Evolutionary conservation across 2,888 invertebrate species (phyloP).

Genomic region (Calliopum simillimum): DNA sequence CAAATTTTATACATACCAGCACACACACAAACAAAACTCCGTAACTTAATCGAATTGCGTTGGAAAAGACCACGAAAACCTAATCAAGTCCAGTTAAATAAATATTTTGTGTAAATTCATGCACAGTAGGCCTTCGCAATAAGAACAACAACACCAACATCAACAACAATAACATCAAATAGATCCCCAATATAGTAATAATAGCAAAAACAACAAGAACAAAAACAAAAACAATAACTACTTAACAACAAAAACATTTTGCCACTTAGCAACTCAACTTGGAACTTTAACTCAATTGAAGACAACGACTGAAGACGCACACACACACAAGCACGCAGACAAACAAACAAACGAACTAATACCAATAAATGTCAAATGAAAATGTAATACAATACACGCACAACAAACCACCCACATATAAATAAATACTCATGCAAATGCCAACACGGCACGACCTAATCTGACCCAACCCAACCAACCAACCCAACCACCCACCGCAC

Average conservation of each 20-base stretch:
- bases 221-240: not conserved
- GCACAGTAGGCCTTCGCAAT: not conserved
- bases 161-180: not conserved
- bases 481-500: constrained; percentile 42
- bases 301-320: constrained; percentile 1
- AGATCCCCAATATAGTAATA: not conserved
- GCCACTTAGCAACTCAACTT: constrained; percentile 13
- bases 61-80: constrained; percentile 32
- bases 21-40: not conserved
- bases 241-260: constrained; percentile 9
- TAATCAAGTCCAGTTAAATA: constrained; percentile 42
- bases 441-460: constrained; percentile 35
- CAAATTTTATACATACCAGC: not conserved
- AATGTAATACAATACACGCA: constrained; percentile 23
- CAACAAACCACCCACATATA: constrained; percentile 22
- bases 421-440: not conserved
- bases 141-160: not conserved
- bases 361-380: constrained; percentile 25
- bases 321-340: constrained; percentile 32
- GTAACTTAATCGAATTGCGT: not conserved
- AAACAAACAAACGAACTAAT: constrained; percentile 4
- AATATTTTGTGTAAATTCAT: not conserved
- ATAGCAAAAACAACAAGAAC: not conserved
- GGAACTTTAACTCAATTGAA: constrained; percentile 8
- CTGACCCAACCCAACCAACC: constrained; percentile 52